phyloP scores from a whole-genome alignment of 2,888 invertebrate genomes.

The Galeruca laticollis region DNA sequence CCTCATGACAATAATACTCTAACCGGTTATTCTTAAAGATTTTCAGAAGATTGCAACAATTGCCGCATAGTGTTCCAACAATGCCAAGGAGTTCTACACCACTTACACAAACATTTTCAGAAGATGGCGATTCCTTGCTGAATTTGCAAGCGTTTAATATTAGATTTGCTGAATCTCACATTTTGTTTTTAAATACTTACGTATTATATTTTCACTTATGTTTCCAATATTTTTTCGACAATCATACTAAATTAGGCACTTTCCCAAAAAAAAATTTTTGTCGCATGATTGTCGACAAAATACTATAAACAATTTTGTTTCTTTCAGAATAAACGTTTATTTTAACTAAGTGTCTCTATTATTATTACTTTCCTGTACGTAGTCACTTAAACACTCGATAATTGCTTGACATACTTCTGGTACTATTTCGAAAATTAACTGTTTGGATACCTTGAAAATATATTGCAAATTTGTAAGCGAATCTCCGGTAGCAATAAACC shows the following conservation, averaged over 20 bases:
- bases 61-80: conserved; percentile 13
- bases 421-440: too few species aligned
- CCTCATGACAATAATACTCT: too few species aligned
- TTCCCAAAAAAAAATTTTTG: conserved; percentile 9
- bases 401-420: conserved; percentile 9
- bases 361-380: conserved; percentile 18
- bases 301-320: conserved; percentile 13
- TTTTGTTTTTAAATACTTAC: conserved; percentile 20
- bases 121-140: too few species aligned
- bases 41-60: conserved; percentile 20
- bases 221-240: conserved; percentile 12
- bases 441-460: too few species aligned
- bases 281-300: too few species aligned
- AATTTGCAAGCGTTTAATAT: conserved; percentile 15
- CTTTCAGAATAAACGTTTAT: conserved; percentile 13
- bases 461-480: conserved; percentile 17
- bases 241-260: conserved; percentile 10
- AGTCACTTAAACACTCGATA: too few species aligned
- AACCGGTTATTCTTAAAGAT: conserved; percentile 17
- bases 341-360: too few species aligned
- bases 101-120: conserved; percentile 15
- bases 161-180: conserved; percentile 15
- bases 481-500: conserved; percentile 11
- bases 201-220: too few species aligned
- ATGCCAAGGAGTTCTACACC: conserved; percentile 15